These are phyloP conservation scores for Zaprionus africanus DNA, from an alignment of 1,140 invertebrate species.

Conservation along the genomic window DNA sequence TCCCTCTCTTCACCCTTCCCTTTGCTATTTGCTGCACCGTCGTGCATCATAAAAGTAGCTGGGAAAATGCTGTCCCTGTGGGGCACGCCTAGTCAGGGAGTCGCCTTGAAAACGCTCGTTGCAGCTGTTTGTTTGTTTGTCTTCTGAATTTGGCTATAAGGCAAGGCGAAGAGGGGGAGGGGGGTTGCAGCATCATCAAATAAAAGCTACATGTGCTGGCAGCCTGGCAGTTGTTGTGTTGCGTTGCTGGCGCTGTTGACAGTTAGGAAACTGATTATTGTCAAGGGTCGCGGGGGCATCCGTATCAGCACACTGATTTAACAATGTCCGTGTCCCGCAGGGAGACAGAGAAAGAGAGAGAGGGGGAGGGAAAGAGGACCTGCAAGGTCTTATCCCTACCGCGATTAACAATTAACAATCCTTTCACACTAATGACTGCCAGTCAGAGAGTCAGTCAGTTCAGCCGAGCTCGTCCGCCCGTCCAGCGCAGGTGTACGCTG, in stretches of 20 bases:
- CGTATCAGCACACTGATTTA: conserved; percentile 27
- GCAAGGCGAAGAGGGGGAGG: neutral
- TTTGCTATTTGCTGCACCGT: conserved; percentile 1
- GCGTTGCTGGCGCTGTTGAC: conserved; percentile 64
- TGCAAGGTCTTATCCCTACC: conserved; percentile 8
- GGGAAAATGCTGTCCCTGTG: conserved; percentile 56
- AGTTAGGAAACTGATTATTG: conserved; percentile 76
- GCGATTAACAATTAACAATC: conserved; percentile 55
- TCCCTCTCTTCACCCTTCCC: neutral
- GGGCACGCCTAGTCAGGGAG: conserved; percentile 44
- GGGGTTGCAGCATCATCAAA: neutral
- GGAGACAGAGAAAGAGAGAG: neutral
- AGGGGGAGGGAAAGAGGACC: neutral
- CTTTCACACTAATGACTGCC: conserved; percentile 63
- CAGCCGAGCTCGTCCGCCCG: neutral
- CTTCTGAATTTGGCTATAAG: conserved; percentile 54
- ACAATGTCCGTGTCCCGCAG: conserved; percentile 3
- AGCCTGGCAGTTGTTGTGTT: neutral
- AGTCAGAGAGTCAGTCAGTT: neutral
- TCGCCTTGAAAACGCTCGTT: conserved; percentile 56
- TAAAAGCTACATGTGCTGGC: conserved; percentile 4
- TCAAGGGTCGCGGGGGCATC: conserved; percentile 56
- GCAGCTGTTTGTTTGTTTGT: conserved; percentile 54
- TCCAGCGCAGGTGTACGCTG: conserved; percentile 10
- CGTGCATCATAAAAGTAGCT: conserved; percentile 70